Evolutionary conservation across 2,888 invertebrate species (phyloP), one percentile per base, ranked within the genome.

Genomic region (Drosophila paracracens): DNA sequence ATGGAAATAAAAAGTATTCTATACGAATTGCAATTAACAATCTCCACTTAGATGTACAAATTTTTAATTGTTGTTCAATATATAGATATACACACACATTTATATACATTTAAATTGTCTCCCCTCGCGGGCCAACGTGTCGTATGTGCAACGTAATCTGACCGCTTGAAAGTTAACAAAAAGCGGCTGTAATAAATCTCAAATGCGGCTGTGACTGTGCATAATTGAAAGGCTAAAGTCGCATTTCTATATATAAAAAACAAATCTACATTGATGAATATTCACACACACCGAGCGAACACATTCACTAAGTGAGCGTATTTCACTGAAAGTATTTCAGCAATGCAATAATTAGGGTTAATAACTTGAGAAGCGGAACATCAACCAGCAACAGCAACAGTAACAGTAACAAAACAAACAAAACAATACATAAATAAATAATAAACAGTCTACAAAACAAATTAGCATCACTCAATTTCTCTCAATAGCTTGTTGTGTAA

Each of bases 51-150:
- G 63, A 67, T 76, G 76, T 74, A 72, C 57, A 74, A 25, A 38
- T 79, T 76, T 79, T 79, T 88, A 84, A 85, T 88, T 85, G 76
- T 70, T 72, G 38, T 65, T 64, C 72, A 71, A 76, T 69, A 73
- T 64, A 43, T 48, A 43, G 52, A 16, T 46, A 1, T 13, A 46
- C 43, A 40, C 40, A 11, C 43, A 73, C 56, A 33, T 40, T 35
- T 53, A 75, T 56, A 70, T 66, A 48, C 35, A 74, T 43, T 36
- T 54, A 33, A 59, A 54, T 38, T 59, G 40, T 33, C 54, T 35
- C 60, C 38, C 18, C 21, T 25, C 11, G 29, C 21, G 65, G 73
- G 50, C 18, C 60, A 60, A 83, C 69, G 46, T 27, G 77, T 63
- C 87, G 82, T 73, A 85, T 85, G 81, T 69, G 84, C 81, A 78